phyloP scores from a whole-genome alignment of 2,797 vertebrate species.

The Micromesistius poutassou region DNA sequence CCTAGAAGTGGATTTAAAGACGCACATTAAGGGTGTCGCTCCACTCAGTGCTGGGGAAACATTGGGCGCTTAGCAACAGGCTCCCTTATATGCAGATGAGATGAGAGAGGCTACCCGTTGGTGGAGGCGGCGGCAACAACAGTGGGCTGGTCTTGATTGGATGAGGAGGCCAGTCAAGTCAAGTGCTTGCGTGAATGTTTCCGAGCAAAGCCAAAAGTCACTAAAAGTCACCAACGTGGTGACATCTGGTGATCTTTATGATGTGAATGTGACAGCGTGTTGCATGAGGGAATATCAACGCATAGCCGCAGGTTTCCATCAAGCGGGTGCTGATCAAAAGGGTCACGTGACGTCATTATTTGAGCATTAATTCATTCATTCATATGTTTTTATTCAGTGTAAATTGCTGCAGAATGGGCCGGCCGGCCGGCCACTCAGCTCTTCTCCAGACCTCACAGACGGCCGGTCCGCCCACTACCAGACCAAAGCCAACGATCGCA shows the following conservation, averaged over 20 bases:
- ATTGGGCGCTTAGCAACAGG: background rate
- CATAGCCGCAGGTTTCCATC: background rate
- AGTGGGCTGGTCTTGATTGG: background rate
- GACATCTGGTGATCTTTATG: background rate
- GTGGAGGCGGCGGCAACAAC: background rate
- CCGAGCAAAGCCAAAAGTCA: background rate
- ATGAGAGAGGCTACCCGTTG: background rate
- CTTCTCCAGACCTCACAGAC: background rate
- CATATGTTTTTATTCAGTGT: background rate
- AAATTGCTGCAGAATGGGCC: background rate
- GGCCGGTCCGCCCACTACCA: background rate
- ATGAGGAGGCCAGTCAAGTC: background rate
- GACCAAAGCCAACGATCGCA: background rate
- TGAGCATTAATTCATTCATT: background rate
- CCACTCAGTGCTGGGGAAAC: background rate
- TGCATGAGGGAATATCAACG: too few species aligned
- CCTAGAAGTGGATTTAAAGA: background rate
- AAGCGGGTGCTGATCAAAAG: too few species aligned
- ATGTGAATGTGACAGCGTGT: too few species aligned
- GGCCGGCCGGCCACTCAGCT: background rate
- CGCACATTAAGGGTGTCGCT: background rate
- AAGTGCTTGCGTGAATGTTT: background rate
- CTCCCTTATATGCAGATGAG: background rate
- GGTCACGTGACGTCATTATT: background rate
- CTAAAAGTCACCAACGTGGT: background rate